Evolutionary conservation across 2,888 invertebrate species (phyloP), one percentile per base, ranked within the genome.

Genomic region (Chironomus tentans): DNA sequence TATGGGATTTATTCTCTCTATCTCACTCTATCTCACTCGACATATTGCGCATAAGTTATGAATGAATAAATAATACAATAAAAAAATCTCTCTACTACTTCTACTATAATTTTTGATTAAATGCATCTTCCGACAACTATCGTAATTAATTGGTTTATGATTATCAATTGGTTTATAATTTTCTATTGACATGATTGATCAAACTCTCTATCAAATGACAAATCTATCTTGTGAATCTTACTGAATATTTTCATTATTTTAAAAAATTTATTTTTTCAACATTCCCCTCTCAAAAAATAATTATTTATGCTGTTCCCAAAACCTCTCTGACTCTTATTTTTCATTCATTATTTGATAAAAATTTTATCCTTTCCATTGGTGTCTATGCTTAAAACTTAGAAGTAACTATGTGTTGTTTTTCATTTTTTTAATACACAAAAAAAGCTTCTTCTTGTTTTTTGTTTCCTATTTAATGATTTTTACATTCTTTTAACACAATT

Each of bases 51-150:
- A 38, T 38, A 38, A 38, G 38, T 38, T 38, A 38, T 38, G 38
- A 38, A 38, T 38, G 38, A 38, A 38, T 38, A 38, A 38, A 38
- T 38, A 38, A 38, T 38, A 38, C 10, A 38, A 38, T 38, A 38
- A 10, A 56, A 56, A 56, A 56, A 56, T 38, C 38, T 38, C 38
- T 38, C 38, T 38, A 38, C 38, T 38, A 38, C 38, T 38, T 50
- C 56, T 56, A 56, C 56, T 18, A 56, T 56, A 65, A 65, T 21
- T 24, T 24, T 24, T 62, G 13, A 65, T 65, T 46, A 71, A 71
- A 71, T 71, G 71, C 71, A 71, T 71, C 71, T 71, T 71, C 71
- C 71, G 71, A 71, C 71, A 70, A 70, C 70, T 70, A 70, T 71
- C 24, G 46, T 46, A 46, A 56, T 22, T 71, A 71, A 71, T 50